Percentiles rank a stretch among this genome's conserved stretches.
phyloP scores from a whole-genome alignment of 2,113 vertebrate species.

The Tonatia bakeri region DNA sequence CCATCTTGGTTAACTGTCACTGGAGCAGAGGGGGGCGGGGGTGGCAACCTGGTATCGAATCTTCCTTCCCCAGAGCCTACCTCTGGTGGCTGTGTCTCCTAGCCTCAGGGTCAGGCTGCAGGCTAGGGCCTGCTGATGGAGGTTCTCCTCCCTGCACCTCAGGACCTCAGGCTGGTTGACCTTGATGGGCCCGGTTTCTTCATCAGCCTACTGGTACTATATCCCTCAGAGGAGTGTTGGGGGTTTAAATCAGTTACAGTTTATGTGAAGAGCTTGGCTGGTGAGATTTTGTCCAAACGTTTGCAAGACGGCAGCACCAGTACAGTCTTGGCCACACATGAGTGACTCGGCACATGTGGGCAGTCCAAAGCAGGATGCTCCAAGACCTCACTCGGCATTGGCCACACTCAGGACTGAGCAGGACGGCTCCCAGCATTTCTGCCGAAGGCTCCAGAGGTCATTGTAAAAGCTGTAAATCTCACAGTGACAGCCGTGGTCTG shows the following conservation, averaged over 20 bases:
- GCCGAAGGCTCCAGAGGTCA: neutral
- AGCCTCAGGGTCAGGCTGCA: neutral
- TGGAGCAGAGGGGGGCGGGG: neutral
- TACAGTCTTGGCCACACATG: neutral
- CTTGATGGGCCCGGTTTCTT: neutral
- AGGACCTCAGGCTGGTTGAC: neutral
- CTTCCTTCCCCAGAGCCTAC: neutral
- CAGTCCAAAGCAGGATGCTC: rapidly evolving
- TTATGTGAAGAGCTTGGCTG: neutral
- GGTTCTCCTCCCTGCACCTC: neutral
- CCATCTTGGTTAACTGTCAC: neutral
- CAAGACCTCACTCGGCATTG: neutral
- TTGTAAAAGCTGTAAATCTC: too few species aligned
- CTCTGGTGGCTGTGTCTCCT: neutral
- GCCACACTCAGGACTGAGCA: neutral
- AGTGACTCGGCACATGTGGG: too few species aligned
- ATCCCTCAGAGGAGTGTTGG: neutral
- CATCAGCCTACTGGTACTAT: neutral
- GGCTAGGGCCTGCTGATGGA: neutral
- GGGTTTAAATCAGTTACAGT: neutral
- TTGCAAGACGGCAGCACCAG: neutral
- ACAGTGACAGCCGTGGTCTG: neutral
- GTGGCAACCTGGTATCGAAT: neutral
- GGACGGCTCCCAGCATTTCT: rapidly evolving
- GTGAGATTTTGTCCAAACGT: neutral